Evolutionary conservation across 2,888 invertebrate genomes (phyloP).

Genomic region (Boloria selene): DNA sequence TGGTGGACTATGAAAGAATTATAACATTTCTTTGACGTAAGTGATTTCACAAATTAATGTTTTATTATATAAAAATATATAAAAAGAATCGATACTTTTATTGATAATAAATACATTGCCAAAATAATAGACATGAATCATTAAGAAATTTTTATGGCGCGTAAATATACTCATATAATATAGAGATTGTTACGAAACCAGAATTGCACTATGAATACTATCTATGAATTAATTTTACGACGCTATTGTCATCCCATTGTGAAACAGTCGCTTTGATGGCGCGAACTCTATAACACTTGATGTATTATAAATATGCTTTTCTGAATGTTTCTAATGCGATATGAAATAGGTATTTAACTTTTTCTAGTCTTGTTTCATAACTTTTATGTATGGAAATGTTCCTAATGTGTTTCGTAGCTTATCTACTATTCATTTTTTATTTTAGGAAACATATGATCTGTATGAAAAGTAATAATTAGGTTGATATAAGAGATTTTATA

Average conservation of each 20-base stretch:
- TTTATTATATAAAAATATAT: not conserved
- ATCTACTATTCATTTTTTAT: too few relatives aligned
- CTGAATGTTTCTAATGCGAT: slow-evolving; percentile 26
- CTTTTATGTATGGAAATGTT: not conserved
- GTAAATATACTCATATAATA: slow-evolving; percentile 17
- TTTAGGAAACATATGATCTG: too few relatives aligned
- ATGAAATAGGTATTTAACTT: slow-evolving; percentile 14
- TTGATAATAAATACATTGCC: not conserved
- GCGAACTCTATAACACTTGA: slow-evolving; percentile 31
- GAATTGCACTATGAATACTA: slow-evolving; percentile 38
- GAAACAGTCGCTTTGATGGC: slow-evolving; percentile 42
- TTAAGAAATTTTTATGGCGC: slow-evolving; percentile 19
- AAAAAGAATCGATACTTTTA: not conserved
- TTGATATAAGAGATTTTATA: too few relatives aligned
- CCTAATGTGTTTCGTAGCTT: not conserved
- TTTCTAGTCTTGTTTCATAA: slow-evolving; percentile 13
- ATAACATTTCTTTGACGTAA: not conserved
- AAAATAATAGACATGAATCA: slow-evolving; percentile 8
- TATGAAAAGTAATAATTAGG: too few relatives aligned
- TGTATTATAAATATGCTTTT: slow-evolving; percentile 32
- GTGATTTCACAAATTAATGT: not conserved
- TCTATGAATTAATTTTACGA: slow-evolving; percentile 49
- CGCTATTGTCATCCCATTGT: slow-evolving; percentile 49
- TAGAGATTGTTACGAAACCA: slow-evolving; percentile 35
- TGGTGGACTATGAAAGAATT: too few relatives aligned